Base-by-base conservation (phyloP, 2,797 vertebrate species). In the Neosalanx taihuensis region DNA sequence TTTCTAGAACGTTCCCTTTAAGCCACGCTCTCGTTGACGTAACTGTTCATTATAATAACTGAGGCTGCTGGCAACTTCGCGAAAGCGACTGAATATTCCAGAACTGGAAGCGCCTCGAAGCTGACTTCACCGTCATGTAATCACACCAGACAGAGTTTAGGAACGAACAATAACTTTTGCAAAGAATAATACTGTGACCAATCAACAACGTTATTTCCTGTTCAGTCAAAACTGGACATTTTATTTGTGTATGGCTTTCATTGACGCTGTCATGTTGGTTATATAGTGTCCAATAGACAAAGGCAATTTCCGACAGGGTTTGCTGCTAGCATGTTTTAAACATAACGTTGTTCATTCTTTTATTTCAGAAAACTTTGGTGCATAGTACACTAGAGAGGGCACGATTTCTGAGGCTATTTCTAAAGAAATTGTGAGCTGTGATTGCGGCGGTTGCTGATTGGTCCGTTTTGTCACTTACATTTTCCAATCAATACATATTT, bases 21-120 rank as follows among this genome's bases (percentile, higher is more conserved):
- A 7, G 30, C 62, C 62, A 20, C 10, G 35, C 64, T 29, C 70
- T 65, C 73, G 66, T 64, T 86, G 86, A 88, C 76, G 82, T 82
- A 79, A 67, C 72, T 74, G 84, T 75, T 91, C 88, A 87, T 86
- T 84, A 84, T 89, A 89, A 87, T 76, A 79, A 58, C 72, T 67
- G 71, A 67, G 72, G 74, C 79, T 84, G 81, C 64, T 81, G 72
- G 57, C 7, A 58, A 58, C 77, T 67, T 70, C 53, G 29, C 3
- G 67, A 78, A 64, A 72, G 78, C 5, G 0, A 57, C 67, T 62
- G 89, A 90, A 85, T 85, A 81, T 90, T 87, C 88, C 61, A 85
- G 84, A 88, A 74, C 1, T 67, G 64, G 76, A 71, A 12, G 37
- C 13, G 23, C 6, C 64, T 41, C 15, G 64, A 29, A 68, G 66